Evolutionary conservation across 1,140 invertebrate genomes (phyloP).

Genomic region (Littorina saxatilis): DNA sequence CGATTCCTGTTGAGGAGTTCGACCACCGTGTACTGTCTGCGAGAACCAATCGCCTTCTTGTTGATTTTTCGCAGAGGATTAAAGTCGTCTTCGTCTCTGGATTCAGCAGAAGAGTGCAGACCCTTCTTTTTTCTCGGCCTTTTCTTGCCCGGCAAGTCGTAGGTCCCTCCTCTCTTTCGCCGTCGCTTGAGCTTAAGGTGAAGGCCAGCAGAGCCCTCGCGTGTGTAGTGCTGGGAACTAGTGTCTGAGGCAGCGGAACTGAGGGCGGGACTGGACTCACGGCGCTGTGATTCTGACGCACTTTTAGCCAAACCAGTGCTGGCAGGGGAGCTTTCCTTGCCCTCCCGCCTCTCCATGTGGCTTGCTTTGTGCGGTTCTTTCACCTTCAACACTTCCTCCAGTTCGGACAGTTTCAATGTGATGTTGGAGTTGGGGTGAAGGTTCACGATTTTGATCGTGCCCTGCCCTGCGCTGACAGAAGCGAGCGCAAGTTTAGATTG

Average conservation of each 20-base stretch:
- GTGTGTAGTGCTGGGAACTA: not conserved
- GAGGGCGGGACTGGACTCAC: not conserved
- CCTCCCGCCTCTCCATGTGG: too few relatives aligned
- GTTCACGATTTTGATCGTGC: conserved; percentile 22
- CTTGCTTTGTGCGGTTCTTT: not conserved
- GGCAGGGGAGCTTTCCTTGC: too few relatives aligned
- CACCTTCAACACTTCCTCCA: conserved; percentile 1
- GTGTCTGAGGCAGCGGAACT: not conserved
- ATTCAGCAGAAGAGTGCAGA: not conserved
- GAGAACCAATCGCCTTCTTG: not conserved
- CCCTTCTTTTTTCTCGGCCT: not conserved
- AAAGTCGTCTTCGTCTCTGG: not conserved
- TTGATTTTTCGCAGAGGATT: not conserved
- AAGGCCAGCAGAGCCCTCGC: not conserved
- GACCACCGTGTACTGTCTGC: conserved; percentile 9
- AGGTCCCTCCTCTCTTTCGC: conserved; percentile 4
- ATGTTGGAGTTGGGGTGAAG: conserved; percentile 17
- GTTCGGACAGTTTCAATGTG: conserved; percentile 20
- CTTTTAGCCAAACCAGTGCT: too few relatives aligned
- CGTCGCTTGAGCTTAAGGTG: not conserved
- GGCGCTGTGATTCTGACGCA: too few relatives aligned
- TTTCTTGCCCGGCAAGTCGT: conserved; percentile 6
- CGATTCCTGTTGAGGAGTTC: not conserved
- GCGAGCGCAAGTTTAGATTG: too few relatives aligned
- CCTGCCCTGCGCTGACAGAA: not conserved